phyloP scores from a whole-genome alignment of 2,888 invertebrate species.

The Eutolmus rufibarbis region DNA sequence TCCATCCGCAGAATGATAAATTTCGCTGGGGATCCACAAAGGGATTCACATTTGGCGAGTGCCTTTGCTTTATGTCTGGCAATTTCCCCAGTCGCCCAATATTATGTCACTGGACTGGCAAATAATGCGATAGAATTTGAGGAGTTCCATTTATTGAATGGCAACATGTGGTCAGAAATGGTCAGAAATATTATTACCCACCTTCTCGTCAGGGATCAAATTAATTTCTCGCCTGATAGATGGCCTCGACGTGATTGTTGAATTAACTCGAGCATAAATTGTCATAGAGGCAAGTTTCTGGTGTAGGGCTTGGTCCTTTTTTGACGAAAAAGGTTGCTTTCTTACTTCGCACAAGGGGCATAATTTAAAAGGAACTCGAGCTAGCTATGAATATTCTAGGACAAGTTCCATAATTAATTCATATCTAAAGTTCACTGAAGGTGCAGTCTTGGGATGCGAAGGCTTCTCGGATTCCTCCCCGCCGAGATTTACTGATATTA shows the following conservation, averaged over 20 bases:
- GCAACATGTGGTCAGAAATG: constrained; percentile 2
- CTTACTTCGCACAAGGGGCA: background rate
- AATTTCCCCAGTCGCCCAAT: background rate
- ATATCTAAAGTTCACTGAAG: background rate
- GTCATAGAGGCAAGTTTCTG: background rate
- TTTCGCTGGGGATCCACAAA: background rate
- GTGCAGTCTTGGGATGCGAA: background rate
- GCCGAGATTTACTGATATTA: background rate
- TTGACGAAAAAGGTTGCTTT: background rate
- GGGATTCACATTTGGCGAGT: background rate
- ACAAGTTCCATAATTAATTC: background rate
- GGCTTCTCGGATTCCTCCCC: background rate
- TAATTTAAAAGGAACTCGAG: background rate
- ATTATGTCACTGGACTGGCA: background rate
- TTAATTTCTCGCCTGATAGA: background rate
- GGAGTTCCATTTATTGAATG: background rate
- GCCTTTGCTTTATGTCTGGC: background rate
- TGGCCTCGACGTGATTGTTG: background rate
- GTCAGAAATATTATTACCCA: background rate
- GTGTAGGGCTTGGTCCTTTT: background rate
- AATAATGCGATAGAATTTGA: background rate
- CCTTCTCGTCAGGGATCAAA: background rate
- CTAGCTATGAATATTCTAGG: background rate
- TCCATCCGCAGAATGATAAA: background rate
- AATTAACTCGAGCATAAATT: background rate